Evolutionary conservation across 2,888 invertebrate species (phyloP), one percentile per base, ranked within the genome.

Genomic region (Patella ulyssiponensis): DNA sequence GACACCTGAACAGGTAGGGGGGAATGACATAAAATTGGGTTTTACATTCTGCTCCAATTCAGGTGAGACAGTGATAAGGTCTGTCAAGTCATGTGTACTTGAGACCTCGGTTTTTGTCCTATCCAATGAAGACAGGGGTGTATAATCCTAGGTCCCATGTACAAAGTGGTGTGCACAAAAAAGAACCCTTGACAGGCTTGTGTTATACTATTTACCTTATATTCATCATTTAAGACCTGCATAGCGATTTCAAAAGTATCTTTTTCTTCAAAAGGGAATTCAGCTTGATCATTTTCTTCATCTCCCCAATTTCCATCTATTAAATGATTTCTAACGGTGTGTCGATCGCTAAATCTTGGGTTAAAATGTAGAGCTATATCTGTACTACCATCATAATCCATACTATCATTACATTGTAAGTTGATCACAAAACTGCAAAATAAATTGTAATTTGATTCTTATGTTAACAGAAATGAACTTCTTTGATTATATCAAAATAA

Each of bases 281-380:
- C 64, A 9, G 83, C 81, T 75, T 84, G 82, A 20, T 86, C 84
- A n/a, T 80, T 79, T 71, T 87, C 86, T 72, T 87, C 86, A 1
- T 76, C 82, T 20, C 83, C 84, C 87, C 87, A 87, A 1, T 80
- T 79, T 1, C 86, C 87, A 44, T 82, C 82, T 51, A 77, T 20
- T 44, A 79, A 78, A 79, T 1, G 83, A 79, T 27, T 76, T 71
- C 20, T 75, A 69, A 53, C 86, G 79, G 27, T 80, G 17, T 71
- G 69, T 17, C 74, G 52, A n/a, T 84, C 83, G 17, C 79, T 70
- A 27, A 86, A 81, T 17, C 86, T 81, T 3, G 86, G 85, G 77
- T 86, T 87, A 74, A 87, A 86, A 79, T 86, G 86, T 20, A 86
- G 76, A 14, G 86, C 84, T 71, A 87, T 81, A 72, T 87, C 86